These are phyloP conservation scores for Enteromius radiatus DNA, from an alignment of 2,797 vertebrate genomes.

Conservation along the genomic window DNA sequence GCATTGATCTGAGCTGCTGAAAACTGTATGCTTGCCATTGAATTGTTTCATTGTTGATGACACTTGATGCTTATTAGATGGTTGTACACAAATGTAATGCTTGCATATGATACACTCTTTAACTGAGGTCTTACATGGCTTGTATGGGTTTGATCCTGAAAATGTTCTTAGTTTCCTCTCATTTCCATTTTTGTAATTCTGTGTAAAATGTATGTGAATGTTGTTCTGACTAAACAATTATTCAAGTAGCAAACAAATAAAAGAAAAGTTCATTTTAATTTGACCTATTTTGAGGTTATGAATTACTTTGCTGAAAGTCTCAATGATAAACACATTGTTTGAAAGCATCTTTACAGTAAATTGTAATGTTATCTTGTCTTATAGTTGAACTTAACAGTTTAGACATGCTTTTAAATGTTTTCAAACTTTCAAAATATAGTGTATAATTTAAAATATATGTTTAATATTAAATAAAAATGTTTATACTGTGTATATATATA, in stretches of 20 bases:
- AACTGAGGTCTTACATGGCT: background rate
- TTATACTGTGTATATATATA: too few relatives aligned
- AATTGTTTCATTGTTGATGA: background rate
- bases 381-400: background rate
- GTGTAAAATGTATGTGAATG: background rate
- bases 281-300: too few relatives aligned
- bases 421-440: background rate
- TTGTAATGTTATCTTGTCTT: background rate
- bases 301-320: too few relatives aligned
- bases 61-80: background rate
- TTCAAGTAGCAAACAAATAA: background rate
- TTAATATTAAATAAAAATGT: too few relatives aligned
- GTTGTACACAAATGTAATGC: background rate
- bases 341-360: background rate
- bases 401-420: background rate
- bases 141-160: background rate
- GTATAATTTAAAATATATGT: background rate
- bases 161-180: background rate
- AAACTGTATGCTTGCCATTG: background rate
- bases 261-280: too few relatives aligned
- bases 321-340: background rate
- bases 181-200: background rate
- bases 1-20: constrained; percentile 53
- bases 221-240: background rate
- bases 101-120: background rate